Percentiles rank a stretch among this genome's conserved stretches.
Evolutionary conservation across 2,797 vertebrate species (phyloP).

Genomic region (Lepilemur ruficaudatus): DNA sequence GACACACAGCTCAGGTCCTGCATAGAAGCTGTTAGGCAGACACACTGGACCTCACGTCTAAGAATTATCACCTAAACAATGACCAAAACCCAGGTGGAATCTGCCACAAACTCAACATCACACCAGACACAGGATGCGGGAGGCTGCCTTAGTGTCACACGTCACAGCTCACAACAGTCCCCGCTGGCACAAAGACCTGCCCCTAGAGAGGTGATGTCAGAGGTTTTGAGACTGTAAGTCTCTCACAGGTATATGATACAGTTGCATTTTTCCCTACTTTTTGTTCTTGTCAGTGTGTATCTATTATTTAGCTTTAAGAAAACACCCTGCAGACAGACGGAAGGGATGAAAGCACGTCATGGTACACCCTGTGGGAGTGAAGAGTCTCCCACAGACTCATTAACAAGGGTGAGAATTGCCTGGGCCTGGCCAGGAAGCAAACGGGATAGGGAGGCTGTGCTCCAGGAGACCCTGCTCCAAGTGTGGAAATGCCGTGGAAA

Average conservation of each 20-base stretch:
- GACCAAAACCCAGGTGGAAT: background rate
- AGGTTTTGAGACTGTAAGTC: background rate
- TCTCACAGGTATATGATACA: background rate
- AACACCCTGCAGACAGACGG: background rate
- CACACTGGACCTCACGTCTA: background rate
- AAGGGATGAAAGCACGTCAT: background rate
- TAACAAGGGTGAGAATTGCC: background rate
- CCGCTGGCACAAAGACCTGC: background rate
- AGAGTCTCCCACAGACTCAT: background rate
- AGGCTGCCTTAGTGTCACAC: background rate
- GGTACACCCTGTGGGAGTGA: background rate
- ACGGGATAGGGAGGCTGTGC: accelerated
- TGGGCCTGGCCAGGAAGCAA: background rate
- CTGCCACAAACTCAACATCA: background rate
- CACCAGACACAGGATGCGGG: background rate
- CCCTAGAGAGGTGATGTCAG: background rate
- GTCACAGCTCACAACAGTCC: background rate
- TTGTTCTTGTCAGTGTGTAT: background rate
- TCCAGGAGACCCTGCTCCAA: accelerated
- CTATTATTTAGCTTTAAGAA: background rate
- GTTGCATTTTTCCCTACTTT: background rate
- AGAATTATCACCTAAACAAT: background rate
- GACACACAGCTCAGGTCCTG: background rate
- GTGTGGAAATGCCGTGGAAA: accelerated
- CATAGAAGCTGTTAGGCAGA: background rate